Evolutionary conservation across 1,140 invertebrate genomes (phyloP), one percentile per base, ranked within the genome.

Genomic region (Trichoplusia ni): DNA sequence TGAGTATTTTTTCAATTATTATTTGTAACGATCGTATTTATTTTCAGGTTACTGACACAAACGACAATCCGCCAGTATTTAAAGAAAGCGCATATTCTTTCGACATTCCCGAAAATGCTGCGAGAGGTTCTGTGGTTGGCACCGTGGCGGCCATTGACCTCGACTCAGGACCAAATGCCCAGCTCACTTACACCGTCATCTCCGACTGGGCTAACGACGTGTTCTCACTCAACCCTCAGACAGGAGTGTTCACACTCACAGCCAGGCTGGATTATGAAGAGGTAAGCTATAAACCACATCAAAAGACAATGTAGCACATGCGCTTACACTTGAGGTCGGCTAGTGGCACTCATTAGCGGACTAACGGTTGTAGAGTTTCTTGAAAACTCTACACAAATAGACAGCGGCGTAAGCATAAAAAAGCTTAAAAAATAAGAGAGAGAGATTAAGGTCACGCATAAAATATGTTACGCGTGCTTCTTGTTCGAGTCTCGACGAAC

Each of bases 171-270:
- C 92, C 94, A 19, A 98, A 98, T 89, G 96, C 97, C 13, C 95
- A 97, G 78, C 91, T 98, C 3, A 96, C 95, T 9, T 98, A 98
- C 90, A 94, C 95, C 1, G 94, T 98, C 49, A 94, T 98, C 77
- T 95, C 95, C 44, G 97, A 99, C 74, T 99, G 98, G 95, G 97
- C 96, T 35, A 97, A 98, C 80, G 97, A 97, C 79, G 96, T 98
- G 0, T 99, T 99, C 88, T 95, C 96, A 0, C 91, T 99, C 47
- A 97, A 98, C 91, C 95, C 96, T 1, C 95, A 95, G 77, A 97
- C 95, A 7, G 97, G 97, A 27, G 93, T 97, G 8, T 97, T 99
- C 81, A 98, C 96, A 2, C 90, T 98, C 6, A 98, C 96, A 1
- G 95, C 96, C 0, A 92, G 94, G 68, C 93, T 98, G 42, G 98